Evolutionary conservation across 2,888 invertebrate genomes (phyloP).

Genomic region (Synanthedon vespiformis): DNA sequence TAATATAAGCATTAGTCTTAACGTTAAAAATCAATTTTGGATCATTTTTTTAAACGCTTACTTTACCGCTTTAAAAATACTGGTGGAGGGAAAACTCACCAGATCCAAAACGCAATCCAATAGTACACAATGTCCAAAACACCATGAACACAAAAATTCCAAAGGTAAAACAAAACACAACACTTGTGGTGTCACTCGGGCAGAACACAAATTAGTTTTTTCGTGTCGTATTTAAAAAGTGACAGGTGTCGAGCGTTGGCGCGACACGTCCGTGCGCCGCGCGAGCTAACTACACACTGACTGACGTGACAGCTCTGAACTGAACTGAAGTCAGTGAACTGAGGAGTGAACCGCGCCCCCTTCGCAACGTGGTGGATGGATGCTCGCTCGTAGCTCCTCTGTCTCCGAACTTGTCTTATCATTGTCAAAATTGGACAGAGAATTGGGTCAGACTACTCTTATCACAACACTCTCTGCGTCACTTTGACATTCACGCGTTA

Average conservation of each 20-base stretch:
- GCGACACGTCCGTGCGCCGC: constrained; percentile 16
- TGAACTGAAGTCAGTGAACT: constrained; percentile 68
- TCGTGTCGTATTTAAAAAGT: neutral
- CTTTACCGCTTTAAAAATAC: no score
- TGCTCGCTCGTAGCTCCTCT: constrained; percentile 40
- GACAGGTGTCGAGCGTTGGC: constrained; percentile 21
- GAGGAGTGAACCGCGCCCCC: constrained; percentile 28
- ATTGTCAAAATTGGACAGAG: constrained; percentile 23
- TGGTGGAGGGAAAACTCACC: constrained; percentile 28
- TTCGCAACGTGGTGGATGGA: constrained; percentile 25
- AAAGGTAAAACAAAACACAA: constrained; percentile 15
- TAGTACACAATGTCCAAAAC: constrained; percentile 45
- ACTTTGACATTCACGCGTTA: no score
- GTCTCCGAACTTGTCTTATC: constrained; percentile 16
- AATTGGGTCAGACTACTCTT: constrained; percentile 45
- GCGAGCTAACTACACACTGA: constrained; percentile 54
- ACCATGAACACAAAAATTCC: constrained; percentile 26
- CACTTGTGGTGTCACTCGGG: constrained; percentile 45
- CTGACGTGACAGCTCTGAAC: constrained; percentile 69
- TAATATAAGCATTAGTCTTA: no score
- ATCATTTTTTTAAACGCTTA: no score
- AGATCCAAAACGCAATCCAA: constrained; percentile 66
- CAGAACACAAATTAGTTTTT: neutral
- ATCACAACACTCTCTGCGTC: no score
- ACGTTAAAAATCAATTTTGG: no score